Conservation (phyloP, 2,113 vertebrate genomes). For the Tympanuchus pallidicinctus region DNA sequence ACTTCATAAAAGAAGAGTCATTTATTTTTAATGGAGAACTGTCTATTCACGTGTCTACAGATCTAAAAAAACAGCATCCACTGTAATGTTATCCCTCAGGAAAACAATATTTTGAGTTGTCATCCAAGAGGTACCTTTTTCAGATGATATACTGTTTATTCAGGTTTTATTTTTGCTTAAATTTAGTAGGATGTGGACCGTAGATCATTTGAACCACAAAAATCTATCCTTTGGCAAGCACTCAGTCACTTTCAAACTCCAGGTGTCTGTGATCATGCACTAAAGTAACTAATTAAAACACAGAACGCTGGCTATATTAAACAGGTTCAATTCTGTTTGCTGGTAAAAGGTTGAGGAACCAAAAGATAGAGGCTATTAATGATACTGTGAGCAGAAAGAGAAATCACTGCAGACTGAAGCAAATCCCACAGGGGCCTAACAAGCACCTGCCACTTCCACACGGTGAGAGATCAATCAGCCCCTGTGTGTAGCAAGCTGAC, state of each 20-base stretch:
- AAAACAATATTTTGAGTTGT: background rate
- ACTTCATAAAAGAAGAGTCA: background rate
- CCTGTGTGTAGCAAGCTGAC: background rate
- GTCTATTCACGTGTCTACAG: background rate
- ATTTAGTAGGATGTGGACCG: background rate
- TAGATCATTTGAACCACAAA: background rate
- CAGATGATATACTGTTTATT: background rate
- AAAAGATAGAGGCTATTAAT: conserved; percentile 12
- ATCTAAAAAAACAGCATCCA: background rate
- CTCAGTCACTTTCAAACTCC: background rate
- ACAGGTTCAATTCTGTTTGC: conserved; percentile 3
- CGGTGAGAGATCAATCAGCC: conserved; percentile 52
- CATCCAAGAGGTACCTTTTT: background rate
- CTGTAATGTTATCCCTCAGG: background rate
- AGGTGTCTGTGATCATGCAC: background rate
- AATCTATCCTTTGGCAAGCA: background rate
- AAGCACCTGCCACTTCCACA: conserved; percentile 52
- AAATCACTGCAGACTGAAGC: conserved; percentile 16
- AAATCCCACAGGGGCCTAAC: conserved; percentile 43
- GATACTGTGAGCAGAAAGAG: background rate
- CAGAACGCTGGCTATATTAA: background rate
- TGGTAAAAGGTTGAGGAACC: background rate
- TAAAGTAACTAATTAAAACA: conserved; percentile 14
- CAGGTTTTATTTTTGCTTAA: background rate
- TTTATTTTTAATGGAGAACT: background rate